Evolutionary conservation across 2,888 invertebrate genomes (phyloP), one percentile per base, ranked within the genome.

Genomic region (Lasioglossum morio): DNA sequence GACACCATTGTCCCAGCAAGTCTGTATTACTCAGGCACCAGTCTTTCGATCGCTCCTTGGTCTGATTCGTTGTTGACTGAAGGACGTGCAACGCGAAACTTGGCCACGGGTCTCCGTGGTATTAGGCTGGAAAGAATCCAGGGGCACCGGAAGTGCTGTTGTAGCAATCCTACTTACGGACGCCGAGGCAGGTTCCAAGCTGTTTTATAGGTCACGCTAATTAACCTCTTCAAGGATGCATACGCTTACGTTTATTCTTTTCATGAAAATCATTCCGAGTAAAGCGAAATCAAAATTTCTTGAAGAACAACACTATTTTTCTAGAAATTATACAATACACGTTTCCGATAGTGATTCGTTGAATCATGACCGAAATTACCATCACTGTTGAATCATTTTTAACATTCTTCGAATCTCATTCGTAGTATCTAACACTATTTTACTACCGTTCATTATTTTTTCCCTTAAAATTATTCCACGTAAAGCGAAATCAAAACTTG

Each of bases 1-100:
- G 46, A 79, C 77, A 82, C 74, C 53, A 88, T 86, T 89, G 79
- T 84, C 76, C 76, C 46, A 66, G 27, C 60, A 19, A 19, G 40
- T 74, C 66, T 70, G 82, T 72, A 57, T 57, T 43, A 72, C 60
- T 40, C 66, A 2, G 23, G 23, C 53, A 70, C 48, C 16, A 46
- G n/a, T 34, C 84, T 34, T 74, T 72, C 34, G 30, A 43, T 76
- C 77, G 40, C 30, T 73, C 23, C 34, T n/a, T n/a, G 34, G 27
- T 43, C 19, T 37, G 69, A 27, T 27, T 60, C 27, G 60, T 43
- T 30, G 30, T 3, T 34, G 37, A 37, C 37, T 30, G 34, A 27
- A 34, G 16, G 72, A 69, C 23, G 34, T 12, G 19, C 27, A 7
- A 43, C 27, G 34, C 7, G 69, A 74, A 81, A 74, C 73, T 74